Conservation (phyloP, 2,888 invertebrate species). For the Gonocerus acuteangulatus region DNA sequence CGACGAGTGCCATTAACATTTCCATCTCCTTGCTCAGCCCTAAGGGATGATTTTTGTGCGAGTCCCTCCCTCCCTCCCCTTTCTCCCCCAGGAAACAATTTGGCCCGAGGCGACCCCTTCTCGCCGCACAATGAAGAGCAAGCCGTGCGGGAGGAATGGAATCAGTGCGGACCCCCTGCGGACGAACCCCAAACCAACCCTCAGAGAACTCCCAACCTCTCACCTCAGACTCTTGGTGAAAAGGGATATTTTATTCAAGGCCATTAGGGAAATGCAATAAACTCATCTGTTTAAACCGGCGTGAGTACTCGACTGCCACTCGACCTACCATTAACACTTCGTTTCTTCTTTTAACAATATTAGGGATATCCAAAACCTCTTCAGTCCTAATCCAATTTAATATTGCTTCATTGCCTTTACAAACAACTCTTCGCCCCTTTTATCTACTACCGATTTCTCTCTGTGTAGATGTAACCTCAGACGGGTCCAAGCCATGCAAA, state of each 20-base stretch:
- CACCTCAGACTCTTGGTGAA: background rate
- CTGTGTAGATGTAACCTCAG: too few relatives aligned
- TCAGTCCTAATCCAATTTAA: background rate
- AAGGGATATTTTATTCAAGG: slow-evolving; percentile 12
- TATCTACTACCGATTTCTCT: too few relatives aligned
- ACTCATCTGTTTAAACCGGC: slow-evolving; percentile 8
- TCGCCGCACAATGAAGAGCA: background rate
- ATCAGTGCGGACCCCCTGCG: slow-evolving; percentile 6
- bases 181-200: background rate
- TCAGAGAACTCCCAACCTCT: background rate
- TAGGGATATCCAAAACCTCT: background rate
- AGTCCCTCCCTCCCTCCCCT: too few relatives aligned
- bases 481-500: too few relatives aligned
- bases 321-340: background rate
- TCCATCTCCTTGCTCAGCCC: too few relatives aligned
- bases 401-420: background rate
- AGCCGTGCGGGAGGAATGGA: slow-evolving; percentile 15
- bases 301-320: slow-evolving; percentile 2
- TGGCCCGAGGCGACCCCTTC: background rate
- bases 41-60: too few relatives aligned
- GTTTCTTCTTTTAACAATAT: background rate
- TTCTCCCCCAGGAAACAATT: slow-evolving; percentile 16
- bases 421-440: background rate
- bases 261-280: slow-evolving; percentile 13
- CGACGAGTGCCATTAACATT: too few relatives aligned